phyloP scores from a whole-genome alignment of 2,113 vertebrate genomes.

The Aspidoscelis tigris region DNA sequence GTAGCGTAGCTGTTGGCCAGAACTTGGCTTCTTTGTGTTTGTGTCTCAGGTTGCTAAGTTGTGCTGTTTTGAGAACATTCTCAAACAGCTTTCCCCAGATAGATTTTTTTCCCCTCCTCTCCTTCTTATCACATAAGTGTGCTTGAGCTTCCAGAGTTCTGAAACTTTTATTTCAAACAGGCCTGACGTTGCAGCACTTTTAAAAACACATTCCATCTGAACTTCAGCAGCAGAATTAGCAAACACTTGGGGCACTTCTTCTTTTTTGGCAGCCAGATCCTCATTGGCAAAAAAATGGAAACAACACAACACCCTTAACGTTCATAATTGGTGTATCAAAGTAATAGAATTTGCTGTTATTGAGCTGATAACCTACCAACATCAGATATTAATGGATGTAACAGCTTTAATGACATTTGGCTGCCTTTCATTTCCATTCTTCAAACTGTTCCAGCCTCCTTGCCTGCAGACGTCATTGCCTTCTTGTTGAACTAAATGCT shows the following conservation, averaged over 20 bases:
- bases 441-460: no score
- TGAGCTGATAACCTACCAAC: no score
- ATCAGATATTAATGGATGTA: no score
- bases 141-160: not conserved
- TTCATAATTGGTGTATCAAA: no score
- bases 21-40: conserved; percentile 3
- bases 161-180: not conserved
- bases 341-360: no score
- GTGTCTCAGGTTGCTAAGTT: conserved; percentile 31
- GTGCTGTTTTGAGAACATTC: conserved; percentile 28
- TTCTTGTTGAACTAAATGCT: no score
- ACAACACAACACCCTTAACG: no score
- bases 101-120: conserved; percentile 13
- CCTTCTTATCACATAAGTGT: conserved; percentile 23
- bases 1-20: not conserved
- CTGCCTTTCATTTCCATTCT: no score
- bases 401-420: no score
- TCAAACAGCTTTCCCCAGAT: not conserved
- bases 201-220: no score
- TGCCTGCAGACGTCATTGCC: no score
- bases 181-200: not conserved
- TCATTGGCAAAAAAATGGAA: not conserved
- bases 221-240: not conserved
- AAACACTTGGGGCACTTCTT: not conserved
- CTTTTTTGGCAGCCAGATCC: not conserved